phyloP scores from a whole-genome alignment of 2,888 invertebrate genomes.

The Phengaris arion region DNA sequence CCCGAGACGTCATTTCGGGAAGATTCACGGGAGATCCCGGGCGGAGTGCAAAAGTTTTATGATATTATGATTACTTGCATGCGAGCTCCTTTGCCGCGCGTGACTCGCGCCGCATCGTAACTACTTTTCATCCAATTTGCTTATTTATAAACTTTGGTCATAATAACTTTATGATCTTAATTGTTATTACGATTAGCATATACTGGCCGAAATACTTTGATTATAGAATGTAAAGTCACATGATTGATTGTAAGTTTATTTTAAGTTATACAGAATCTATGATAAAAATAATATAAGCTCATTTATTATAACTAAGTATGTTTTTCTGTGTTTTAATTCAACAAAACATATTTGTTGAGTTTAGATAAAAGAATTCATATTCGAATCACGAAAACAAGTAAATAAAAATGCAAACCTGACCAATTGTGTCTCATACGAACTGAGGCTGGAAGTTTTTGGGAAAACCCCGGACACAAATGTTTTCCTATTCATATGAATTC shows the following conservation, averaged over 20 bases:
- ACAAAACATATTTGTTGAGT: constrained; percentile 49
- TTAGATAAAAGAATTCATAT: constrained; percentile 72
- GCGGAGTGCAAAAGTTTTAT: constrained; percentile 77
- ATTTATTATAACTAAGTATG: neutral
- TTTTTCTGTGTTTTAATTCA: neutral
- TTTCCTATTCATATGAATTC: constrained; percentile 74
- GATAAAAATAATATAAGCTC: too few relatives aligned
- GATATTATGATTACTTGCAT: constrained; percentile 75
- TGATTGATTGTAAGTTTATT: neutral
- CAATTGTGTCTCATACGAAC: constrained; percentile 74
- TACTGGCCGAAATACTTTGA: neutral
- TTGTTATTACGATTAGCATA: neutral
- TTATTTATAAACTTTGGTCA: constrained; percentile 14
- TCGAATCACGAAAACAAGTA: constrained; percentile 75
- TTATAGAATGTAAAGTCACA: neutral
- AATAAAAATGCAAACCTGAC: constrained; percentile 76
- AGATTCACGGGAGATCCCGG: constrained; percentile 64
- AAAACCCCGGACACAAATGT: constrained; percentile 68
- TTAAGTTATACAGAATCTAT: too few relatives aligned
- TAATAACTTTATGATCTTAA: constrained; percentile 20
- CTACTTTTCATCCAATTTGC: constrained; percentile 32
- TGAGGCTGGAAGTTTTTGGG: constrained; percentile 52
- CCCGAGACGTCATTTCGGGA: constrained; percentile 58
- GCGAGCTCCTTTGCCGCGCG: constrained; percentile 52
- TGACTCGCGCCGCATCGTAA: constrained; percentile 46